phyloP scores from a whole-genome alignment of 2,797 vertebrate species.

The Phrynocephalus guinanensis region DNA sequence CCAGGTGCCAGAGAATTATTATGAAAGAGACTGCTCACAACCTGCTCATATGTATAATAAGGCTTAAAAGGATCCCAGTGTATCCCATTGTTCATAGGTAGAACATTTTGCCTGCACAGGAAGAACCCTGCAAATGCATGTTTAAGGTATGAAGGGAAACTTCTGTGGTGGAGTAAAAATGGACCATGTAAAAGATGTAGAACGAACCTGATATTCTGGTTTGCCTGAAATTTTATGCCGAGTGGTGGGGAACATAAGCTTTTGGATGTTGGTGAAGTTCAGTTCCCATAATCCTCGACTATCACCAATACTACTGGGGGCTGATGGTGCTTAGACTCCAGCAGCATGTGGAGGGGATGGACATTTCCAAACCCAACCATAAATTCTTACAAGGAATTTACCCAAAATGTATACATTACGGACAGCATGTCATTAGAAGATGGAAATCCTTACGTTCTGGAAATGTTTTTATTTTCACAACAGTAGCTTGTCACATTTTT shows the following conservation, averaged over 20 bases:
- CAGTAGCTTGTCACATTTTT: too few species aligned
- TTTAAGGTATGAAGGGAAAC: neutral
- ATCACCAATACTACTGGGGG: too few species aligned
- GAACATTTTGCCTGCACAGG: neutral
- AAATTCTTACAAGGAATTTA: neutral
- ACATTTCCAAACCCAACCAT: neutral
- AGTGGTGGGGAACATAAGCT: neutral
- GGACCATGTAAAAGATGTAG: neutral
- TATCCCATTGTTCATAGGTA: neutral
- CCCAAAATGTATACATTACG: too few species aligned
- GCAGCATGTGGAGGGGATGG: neutral
- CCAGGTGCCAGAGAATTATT: neutral
- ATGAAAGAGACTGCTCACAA: neutral
- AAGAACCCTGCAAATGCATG: neutral
- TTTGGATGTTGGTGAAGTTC: neutral
- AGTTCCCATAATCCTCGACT: too few species aligned
- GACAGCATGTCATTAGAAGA: too few species aligned
- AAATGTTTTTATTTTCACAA: too few species aligned
- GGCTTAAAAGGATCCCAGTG: neutral
- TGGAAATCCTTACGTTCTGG: too few species aligned
- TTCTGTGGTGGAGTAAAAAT: neutral
- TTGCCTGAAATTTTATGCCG: neutral
- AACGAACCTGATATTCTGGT: neutral
- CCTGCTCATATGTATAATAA: neutral
- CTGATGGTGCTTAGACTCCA: neutral